Evolutionary conservation across 2,888 invertebrate genomes (phyloP), one percentile per base, ranked within the genome.

Genomic region (Spilarctia lutea): DNA sequence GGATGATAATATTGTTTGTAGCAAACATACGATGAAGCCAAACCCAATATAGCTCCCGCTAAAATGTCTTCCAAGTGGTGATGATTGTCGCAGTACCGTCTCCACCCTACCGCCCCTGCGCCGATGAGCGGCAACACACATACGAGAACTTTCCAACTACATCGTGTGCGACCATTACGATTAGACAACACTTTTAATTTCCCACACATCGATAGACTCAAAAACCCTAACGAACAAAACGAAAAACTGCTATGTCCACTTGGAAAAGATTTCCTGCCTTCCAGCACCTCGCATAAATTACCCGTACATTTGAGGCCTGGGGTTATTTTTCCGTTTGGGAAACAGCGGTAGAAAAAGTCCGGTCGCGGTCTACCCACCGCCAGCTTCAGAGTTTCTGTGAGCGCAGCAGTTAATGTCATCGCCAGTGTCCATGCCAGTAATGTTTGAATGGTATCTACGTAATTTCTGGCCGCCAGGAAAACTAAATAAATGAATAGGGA

Each of bases 1-100:
- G 95, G 88, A 56, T 97, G 97, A 90, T 96, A 98, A 90, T 97
- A 97, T 87, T 97, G 97, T 69, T 97, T 94, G 89, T 98, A 98
- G 85, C 97, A 97, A 7, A 96, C 81, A 85, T 97, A 97, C 0
- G 97, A 96, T 35, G 97, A 89, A 0, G 92, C 74, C 27, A 97
- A 89, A 20, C 98, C 98, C 75, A 98, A 91, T 0, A 97, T 3
- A 33, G 97, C 96, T 2, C 98, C 98, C 45, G 96, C 96, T 1
- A 96, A 84, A 0, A 98, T 97, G 94, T 98, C 98, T 96, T 98
- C 97, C 97, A 97, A 98, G 88, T 98, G 98, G 92, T 98, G 98
- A 91, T 98, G 98, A 91, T 98, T 98, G 91, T 98, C 98, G 85
- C 97, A 97, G 30, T 97, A 97, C 71, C 98, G 96, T 87, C 98